Evolutionary conservation across 1,140 invertebrate genomes (phyloP), one percentile per base, ranked within the genome.

Genomic region (Macrocentrus cingulum): DNA sequence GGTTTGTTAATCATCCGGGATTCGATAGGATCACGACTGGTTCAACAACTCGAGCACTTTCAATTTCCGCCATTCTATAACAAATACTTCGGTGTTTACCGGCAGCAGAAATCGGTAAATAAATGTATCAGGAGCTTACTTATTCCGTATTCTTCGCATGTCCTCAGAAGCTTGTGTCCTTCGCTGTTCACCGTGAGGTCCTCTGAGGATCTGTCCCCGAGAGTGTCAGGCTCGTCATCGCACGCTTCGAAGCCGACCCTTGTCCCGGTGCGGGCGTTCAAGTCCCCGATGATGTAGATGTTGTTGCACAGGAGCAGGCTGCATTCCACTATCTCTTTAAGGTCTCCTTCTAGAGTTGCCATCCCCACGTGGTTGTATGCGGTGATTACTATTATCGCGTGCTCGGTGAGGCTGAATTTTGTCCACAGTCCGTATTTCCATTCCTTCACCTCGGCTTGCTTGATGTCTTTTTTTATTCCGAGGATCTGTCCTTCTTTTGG

Each of bases 401-500:
- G 34, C 44, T 39, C 50, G 45, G 6, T 49, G 25, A 36, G 25
- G 5, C 1, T 19, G 29, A 7, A 22, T 37, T 23, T 59, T 36
- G 39, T 15, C 13, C 11, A 13, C 4, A 51, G 3, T 32, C 49
- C 49, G 18, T 34, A 32, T n/a, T 51, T 32, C 34, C 49, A 34
- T 16, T 48, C 32, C 4, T 25, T 36, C 13, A 52, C 20, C 4
- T 48, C 23, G 13, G 4, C 18, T 9, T 25, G 20, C 34, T 15
- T 11, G 1, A 39, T 39, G 18, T 57, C 49, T 50, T 57, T 60
- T 20, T 32, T 63, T 41, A 57, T 50, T 22, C 62, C 62, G 2
- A 56, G 53, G 29, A 57, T 8, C 34, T 59, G 58, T 8, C 62
- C 53, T 11, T 50, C 50, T 18, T 54, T 59, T 20, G 59, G 45